Percentiles rank a stretch among this genome's conserved stretches.
Conservation (phyloP, 2,113 vertebrate species). For the Chamaetylas fuelleborni region DNA sequence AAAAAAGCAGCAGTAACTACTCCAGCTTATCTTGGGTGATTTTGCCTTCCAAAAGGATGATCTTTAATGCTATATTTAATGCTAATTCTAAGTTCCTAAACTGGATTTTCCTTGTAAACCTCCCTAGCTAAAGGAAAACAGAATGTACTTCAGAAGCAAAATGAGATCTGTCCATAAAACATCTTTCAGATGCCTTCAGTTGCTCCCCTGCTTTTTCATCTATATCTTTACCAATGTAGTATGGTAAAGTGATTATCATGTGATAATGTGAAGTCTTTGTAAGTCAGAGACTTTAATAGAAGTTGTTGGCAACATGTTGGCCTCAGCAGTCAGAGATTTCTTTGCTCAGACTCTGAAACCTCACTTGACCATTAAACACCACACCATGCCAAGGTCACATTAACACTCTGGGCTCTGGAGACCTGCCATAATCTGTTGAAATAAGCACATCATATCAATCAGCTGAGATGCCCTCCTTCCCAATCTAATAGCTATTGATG, state of each 20-base stretch:
- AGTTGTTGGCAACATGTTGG: background rate
- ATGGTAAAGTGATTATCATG: background rate
- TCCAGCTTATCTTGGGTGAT: background rate
- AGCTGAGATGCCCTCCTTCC: background rate
- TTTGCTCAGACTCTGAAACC: background rate
- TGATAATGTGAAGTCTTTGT: background rate
- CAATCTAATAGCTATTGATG: background rate
- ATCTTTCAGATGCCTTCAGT: background rate
- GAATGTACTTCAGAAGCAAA: background rate
- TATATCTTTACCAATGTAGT: background rate
- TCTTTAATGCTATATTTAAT: background rate
- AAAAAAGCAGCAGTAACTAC: constrained; percentile 9
- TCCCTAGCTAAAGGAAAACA: background rate
- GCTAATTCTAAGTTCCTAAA: constrained; percentile 5
- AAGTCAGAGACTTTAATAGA: background rate
- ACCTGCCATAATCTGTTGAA: background rate
- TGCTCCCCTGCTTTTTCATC: background rate
- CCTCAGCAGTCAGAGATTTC: background rate
- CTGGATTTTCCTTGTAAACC: constrained; percentile 4
- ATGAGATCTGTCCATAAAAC: background rate
- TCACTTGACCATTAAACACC: constrained; percentile 7
- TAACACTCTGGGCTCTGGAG: background rate
- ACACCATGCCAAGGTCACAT: background rate
- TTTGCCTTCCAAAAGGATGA: background rate
- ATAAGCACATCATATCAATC: background rate